Conservation (phyloP, 2,888 invertebrate species). For the Ommatoiulus sabulosus region DNA sequence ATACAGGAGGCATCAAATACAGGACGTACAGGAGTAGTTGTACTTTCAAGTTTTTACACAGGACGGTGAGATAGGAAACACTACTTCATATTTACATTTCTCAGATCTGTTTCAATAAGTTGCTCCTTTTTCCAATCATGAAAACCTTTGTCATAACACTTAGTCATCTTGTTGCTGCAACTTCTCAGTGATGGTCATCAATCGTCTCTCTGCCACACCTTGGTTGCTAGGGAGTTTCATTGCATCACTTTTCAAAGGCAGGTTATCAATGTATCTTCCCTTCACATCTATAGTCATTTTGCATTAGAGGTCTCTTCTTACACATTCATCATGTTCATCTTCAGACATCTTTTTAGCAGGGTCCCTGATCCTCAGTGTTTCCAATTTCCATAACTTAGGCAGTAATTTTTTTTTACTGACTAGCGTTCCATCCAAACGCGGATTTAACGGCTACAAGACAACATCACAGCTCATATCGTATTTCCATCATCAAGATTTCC, state of each 20-base stretch:
- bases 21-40: background rate
- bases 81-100: background rate
- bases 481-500: background rate
- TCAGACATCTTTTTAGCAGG: background rate
- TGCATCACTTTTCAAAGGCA: background rate
- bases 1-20: constrained; percentile 1
- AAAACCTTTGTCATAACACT: background rate
- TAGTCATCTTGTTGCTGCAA: background rate
- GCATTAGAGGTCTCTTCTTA: background rate
- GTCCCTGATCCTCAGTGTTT: background rate
- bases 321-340: background rate
- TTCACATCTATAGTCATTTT: background rate
- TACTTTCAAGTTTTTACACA: background rate
- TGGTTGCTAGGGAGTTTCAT: background rate
- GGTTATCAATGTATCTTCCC: background rate
- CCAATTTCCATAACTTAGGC: background rate
- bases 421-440: background rate
- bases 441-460: background rate
- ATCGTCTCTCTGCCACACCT: background rate
- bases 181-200: background rate
- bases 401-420: background rate
- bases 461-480: background rate
- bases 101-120: background rate
- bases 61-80: background rate
- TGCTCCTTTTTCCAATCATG: background rate